Evolutionary conservation across 2,888 invertebrate genomes (phyloP), one percentile per base, ranked within the genome.

Genomic region (Spodoptera picta): DNA sequence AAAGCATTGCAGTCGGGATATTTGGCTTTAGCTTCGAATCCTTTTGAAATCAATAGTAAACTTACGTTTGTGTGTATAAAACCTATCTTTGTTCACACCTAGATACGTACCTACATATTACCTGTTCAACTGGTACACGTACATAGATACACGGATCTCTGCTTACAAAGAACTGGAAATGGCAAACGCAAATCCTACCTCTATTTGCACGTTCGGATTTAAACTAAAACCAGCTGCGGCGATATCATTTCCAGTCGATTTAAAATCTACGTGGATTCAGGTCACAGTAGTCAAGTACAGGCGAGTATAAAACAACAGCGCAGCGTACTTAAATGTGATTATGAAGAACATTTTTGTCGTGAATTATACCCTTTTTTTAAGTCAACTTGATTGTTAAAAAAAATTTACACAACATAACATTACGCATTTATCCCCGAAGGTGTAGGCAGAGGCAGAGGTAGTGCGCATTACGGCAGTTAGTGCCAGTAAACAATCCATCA

Each of bases 271-370:
- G 69, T 75, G 65, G 60, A 75, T 78, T 69, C 67, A 70, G 84
- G 82, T 84, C 83, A 83, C 78, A 79, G 75, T 76, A 65, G 65
- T 78, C 73, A 64, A 73, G 81, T 82, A 82, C 80, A 73, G 72
- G 63, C 70, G 71, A 80, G 77, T 76, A 79, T 72, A 80, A 81
- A 80, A 79, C 66, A 70, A 79, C 70, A 71, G 36, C 60, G 69
- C 67, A 83, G 79, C 81, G 78, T 80, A 77, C 83, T 82, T 67
- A 79, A 84, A 83, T 80, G 80, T 83, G 85, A 85, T 84, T 84
- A 85, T 80, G 77, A 61, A 65, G 79, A 73, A 75, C 73, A 76
- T 83, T 81, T 27, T 76, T 64, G 70, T 77, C 64, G 69, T 73
- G 66, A 77, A 79, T 79, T 80, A 73, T 78, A 75, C 70, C 46